phyloP scores from a whole-genome alignment of 2,797 vertebrate genomes.

The Aratinga solstitialis region DNA sequence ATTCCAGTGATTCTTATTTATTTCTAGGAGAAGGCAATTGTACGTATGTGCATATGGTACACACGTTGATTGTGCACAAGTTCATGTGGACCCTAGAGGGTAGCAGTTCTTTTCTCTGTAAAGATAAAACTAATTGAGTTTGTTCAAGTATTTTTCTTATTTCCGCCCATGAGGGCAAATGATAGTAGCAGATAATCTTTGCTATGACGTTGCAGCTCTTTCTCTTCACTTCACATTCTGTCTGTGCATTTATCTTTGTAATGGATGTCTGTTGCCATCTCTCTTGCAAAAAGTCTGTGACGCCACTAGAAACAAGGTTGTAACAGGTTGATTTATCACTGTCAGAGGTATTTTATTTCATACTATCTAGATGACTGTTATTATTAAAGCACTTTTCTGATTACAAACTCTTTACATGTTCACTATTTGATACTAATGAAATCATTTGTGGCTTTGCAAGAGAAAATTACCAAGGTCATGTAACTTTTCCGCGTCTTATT shows the following conservation, averaged over 20 bases:
- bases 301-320: neutral
- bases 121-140: neutral
- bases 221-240: neutral
- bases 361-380: conserved; percentile 4
- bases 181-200: neutral
- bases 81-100: neutral
- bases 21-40: neutral
- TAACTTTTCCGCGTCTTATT: conserved; percentile 25
- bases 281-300: neutral
- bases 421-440: conserved; percentile 20
- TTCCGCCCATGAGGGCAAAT: neutral
- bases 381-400: conserved; percentile 37
- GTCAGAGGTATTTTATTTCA: neutral
- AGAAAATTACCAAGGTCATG: conserved; percentile 30
- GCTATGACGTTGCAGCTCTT: neutral
- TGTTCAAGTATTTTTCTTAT: neutral
- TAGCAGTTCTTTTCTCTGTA: neutral
- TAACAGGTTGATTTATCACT: neutral
- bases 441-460: conserved; percentile 27
- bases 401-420: neutral
- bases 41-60: neutral
- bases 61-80: neutral
- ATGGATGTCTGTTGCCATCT: neutral
- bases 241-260: neutral
- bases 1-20: neutral